A percentile compares a stretch with the other conserved stretches of the same genome.
phyloP scores from a whole-genome alignment of 2,797 vertebrate species.

The Phylloscopus collybita region DNA sequence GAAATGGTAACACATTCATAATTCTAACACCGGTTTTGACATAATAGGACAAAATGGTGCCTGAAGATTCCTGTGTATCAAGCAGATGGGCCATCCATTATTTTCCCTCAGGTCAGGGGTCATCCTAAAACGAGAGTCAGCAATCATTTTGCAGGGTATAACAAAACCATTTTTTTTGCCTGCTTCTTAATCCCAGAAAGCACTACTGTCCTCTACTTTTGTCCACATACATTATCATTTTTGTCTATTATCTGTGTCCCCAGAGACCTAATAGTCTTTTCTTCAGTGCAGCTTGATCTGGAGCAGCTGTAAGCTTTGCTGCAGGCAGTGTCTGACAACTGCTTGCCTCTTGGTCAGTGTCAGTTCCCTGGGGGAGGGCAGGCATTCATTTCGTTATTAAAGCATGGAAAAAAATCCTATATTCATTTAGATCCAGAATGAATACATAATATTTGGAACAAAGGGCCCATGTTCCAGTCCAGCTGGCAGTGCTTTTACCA shows the following conservation, averaged over 20 bases:
- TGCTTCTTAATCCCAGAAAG: slow-evolving; percentile 55
- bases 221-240: slow-evolving; percentile 66
- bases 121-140: slow-evolving; percentile 35
- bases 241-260: slow-evolving; percentile 55
- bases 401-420: slow-evolving; percentile 49
- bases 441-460: slow-evolving; percentile 57
- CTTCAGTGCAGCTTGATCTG: slow-evolving; percentile 34
- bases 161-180: slow-evolving; percentile 38
- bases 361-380: slow-evolving; percentile 31
- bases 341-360: slow-evolving; percentile 60
- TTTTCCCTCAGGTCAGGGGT: slow-evolving; percentile 33
- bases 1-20: slow-evolving; percentile 27
- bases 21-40: slow-evolving; percentile 48
- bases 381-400: slow-evolving; percentile 55
- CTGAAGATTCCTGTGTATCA: slow-evolving; percentile 38
- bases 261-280: slow-evolving; percentile 57
- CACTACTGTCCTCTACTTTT: slow-evolving; percentile 61
- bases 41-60: slow-evolving; percentile 45
- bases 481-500: slow-evolving; percentile 59
- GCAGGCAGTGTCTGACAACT: slow-evolving; percentile 68
- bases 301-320: slow-evolving; percentile 66
- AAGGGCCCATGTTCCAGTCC: slow-evolving; percentile 51
- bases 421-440: slow-evolving; percentile 62
- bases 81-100: slow-evolving; percentile 56
- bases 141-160: slow-evolving; percentile 44